Evolutionary conservation across 2,888 invertebrate genomes (phyloP).

Genomic region (Megaustenia siamemsis): DNA sequence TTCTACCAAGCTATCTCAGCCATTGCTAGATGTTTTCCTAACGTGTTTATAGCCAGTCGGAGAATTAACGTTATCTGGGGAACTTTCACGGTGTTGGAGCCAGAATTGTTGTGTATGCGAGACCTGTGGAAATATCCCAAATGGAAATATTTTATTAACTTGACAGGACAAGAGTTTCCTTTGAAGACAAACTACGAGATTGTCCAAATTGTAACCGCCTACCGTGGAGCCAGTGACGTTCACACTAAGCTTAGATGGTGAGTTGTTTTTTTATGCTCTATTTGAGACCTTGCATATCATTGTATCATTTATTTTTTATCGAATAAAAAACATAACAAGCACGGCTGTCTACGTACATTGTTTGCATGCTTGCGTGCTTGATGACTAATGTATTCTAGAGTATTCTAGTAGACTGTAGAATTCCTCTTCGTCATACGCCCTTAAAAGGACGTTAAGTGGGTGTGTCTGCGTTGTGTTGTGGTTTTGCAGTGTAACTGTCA

Average conservation of each 20-base stretch:
- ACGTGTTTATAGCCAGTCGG: conserved; percentile 69
- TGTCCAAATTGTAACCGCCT: conserved; percentile 47
- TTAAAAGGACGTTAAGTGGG: too few relatives aligned
- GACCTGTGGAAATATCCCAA: conserved; percentile 65
- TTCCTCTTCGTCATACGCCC: too few relatives aligned
- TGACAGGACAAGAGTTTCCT: conserved; percentile 57
- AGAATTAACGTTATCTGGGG: conserved; percentile 68
- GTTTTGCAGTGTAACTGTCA: too few relatives aligned
- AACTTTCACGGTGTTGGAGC: conserved; percentile 68
- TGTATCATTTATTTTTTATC: too few relatives aligned
- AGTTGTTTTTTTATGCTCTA: too few relatives aligned
- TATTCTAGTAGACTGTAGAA: too few relatives aligned
- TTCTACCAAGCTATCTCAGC: conserved; percentile 61
- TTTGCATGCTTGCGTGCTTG: too few relatives aligned
- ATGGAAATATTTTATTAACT: conserved; percentile 57
- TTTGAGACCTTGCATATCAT: too few relatives aligned
- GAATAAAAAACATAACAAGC: too few relatives aligned
- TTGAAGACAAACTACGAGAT: conserved; percentile 55
- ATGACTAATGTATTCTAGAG: too few relatives aligned
- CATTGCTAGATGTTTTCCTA: conserved; percentile 68
- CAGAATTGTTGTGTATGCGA: conserved; percentile 72
- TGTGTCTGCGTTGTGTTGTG: too few relatives aligned
- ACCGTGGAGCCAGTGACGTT: conserved; percentile 51
- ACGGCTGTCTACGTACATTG: too few relatives aligned
- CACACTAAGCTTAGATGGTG: conserved; percentile 40